Conservation (phyloP, 2,797 vertebrate genomes). For the Parambassis ranga region DNA sequence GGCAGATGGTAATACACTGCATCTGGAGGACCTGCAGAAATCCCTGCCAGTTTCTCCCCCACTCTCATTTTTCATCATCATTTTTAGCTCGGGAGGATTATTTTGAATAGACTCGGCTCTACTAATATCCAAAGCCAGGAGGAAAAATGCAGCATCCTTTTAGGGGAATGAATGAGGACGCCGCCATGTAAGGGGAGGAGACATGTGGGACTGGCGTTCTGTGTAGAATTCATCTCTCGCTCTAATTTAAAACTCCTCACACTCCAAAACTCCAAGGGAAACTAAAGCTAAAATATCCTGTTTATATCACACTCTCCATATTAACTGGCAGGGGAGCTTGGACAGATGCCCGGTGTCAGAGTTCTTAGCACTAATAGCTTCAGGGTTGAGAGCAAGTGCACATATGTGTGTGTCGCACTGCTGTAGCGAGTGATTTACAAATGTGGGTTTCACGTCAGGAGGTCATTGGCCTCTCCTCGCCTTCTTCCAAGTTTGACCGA, state of each 20-base stretch:
- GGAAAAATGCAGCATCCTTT: slow-evolving; percentile 69
- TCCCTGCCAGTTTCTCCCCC: slow-evolving; percentile 43
- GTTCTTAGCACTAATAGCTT: slow-evolving; percentile 29
- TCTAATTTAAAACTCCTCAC: slow-evolving; percentile 8
- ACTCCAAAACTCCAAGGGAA: slow-evolving; percentile 17
- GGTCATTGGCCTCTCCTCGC: slow-evolving; percentile 35
- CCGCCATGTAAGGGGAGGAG: slow-evolving; percentile 53
- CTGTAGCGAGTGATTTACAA: slow-evolving; percentile 18
- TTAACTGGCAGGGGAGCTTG: slow-evolving; percentile 22
- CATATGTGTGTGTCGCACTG: not conserved
- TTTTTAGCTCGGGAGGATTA: slow-evolving; percentile 49
- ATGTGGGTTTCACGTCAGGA: slow-evolving; percentile 40
- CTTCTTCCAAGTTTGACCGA: slow-evolving; percentile 55
- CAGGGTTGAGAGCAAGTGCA: slow-evolving; percentile 18
- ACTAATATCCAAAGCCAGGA: slow-evolving; percentile 53
- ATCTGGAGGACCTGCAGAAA: slow-evolving; percentile 69
- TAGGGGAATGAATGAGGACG: slow-evolving; percentile 70
- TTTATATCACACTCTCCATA: slow-evolving; percentile 33
- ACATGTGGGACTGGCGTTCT: slow-evolving; percentile 23
- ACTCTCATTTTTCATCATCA: slow-evolving; percentile 49
- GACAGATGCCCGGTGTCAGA: slow-evolving; percentile 25
- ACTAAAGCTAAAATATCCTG: slow-evolving; percentile 26
- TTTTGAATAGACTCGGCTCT: slow-evolving; percentile 57
- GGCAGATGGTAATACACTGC: slow-evolving; percentile 69
- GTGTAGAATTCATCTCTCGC: slow-evolving; percentile 20